These are phyloP conservation scores for Antheraea yamamai DNA, from an alignment of 2,888 invertebrate species.

Conservation along the genomic window DNA sequence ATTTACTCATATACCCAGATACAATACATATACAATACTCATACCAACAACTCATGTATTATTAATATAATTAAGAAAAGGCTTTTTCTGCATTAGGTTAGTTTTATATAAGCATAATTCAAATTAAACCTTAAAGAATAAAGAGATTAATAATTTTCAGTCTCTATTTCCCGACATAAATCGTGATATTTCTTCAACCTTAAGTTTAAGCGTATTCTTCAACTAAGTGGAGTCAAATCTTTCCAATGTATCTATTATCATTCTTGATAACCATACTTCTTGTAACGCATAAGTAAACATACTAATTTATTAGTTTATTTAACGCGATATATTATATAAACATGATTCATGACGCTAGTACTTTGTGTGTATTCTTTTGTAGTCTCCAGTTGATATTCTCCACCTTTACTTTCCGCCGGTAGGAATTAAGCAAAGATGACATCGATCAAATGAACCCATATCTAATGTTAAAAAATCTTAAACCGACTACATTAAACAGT, in stretches of 20 bases:
- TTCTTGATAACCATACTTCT: neutral
- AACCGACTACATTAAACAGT: neutral
- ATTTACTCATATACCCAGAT: too few relatives aligned
- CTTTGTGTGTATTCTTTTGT: neutral
- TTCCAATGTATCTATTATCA: neutral
- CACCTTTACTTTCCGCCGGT: neutral
- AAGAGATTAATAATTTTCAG: neutral
- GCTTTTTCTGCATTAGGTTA: too few relatives aligned
- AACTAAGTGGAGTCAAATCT: neutral
- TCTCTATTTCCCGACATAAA: neutral
- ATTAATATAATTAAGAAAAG: too few relatives aligned
- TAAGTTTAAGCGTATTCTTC: neutral
- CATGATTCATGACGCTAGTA: neutral
- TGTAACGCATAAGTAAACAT: neutral
- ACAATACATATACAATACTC: too few relatives aligned
- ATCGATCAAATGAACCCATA: neutral
- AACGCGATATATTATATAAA: slow-evolving; percentile 1
- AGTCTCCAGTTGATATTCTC: neutral
- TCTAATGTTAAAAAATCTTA: neutral
- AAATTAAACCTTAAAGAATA: neutral
- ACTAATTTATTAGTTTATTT: neutral
- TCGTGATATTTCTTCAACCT: neutral
- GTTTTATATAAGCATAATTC: too few relatives aligned
- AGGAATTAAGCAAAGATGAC: neutral
- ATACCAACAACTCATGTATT: too few relatives aligned